phyloP scores from a whole-genome alignment of 2,113 vertebrate genomes.

The Peromyscus maniculatus region DNA sequence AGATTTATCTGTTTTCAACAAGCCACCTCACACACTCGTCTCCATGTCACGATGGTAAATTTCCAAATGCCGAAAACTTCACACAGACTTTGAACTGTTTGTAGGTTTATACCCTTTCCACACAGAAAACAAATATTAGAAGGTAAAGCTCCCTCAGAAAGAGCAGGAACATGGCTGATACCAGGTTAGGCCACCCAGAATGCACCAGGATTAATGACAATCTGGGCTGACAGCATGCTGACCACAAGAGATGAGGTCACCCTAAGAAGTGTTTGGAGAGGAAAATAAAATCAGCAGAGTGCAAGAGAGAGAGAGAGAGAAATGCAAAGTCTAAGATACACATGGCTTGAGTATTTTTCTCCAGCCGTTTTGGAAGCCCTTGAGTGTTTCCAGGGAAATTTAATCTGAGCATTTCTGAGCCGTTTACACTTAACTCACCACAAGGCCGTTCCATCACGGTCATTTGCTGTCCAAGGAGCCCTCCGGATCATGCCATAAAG shows the following conservation, averaged over 20 bases:
- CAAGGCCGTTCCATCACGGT: slow-evolving; percentile 27
- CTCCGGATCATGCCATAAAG: slow-evolving; percentile 53
- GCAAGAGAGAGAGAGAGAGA: neutral
- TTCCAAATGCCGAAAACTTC: slow-evolving; percentile 47
- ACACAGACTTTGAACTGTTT: slow-evolving; percentile 40
- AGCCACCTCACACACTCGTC: slow-evolving; percentile 46
- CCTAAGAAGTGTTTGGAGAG: slow-evolving; percentile 61
- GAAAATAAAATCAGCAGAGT: slow-evolving; percentile 75
- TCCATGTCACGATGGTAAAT: slow-evolving; percentile 25
- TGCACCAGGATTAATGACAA: slow-evolving; percentile 66
- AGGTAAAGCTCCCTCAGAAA: slow-evolving; percentile 23
- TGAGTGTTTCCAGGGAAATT: slow-evolving; percentile 75
- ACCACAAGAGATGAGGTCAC: slow-evolving; percentile 80
- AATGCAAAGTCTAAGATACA: slow-evolving; percentile 44
- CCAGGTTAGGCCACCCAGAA: slow-evolving; percentile 69
- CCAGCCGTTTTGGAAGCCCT: slow-evolving; percentile 70
- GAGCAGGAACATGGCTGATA: slow-evolving; percentile 29
- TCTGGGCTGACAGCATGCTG: slow-evolving; percentile 59
- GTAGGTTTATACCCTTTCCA: slow-evolving; percentile 65
- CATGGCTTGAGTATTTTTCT: slow-evolving; percentile 42
- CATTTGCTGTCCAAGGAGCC: slow-evolving; percentile 57
- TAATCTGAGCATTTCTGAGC: slow-evolving; percentile 78
- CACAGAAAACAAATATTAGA: slow-evolving; percentile 59
- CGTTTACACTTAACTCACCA: slow-evolving; percentile 77
- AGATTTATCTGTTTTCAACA: slow-evolving; percentile 63